Conservation (phyloP, 2,113 vertebrate genomes). For the Amia ocellicauda region DNA sequence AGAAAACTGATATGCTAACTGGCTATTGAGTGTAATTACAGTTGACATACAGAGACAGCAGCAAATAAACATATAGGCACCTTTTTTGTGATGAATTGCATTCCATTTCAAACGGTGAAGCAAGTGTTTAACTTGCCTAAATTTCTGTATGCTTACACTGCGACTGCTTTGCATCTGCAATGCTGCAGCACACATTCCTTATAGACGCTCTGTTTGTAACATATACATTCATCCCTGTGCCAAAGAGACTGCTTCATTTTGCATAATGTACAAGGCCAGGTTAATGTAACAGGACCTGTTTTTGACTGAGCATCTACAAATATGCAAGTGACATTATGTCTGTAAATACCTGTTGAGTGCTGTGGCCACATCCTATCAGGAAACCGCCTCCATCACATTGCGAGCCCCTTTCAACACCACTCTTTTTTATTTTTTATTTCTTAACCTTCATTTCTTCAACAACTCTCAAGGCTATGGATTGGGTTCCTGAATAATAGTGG, state of each 20-base stretch:
- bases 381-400: too few species aligned
- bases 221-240: conserved; percentile 3
- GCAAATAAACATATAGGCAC: conserved; percentile 38
- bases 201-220: conserved; percentile 8
- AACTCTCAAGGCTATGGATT: too few species aligned
- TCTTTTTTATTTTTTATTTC: too few species aligned
- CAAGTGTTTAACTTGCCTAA: conserved; percentile 32
- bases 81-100: conserved; percentile 32
- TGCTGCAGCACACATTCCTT: conserved; percentile 22
- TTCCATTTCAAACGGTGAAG: conserved; percentile 33
- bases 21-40: conserved; percentile 29
- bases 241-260: conserved; percentile 10
- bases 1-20: conserved; percentile 29
- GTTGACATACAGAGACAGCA: conserved; percentile 34
- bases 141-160: conserved; percentile 19
- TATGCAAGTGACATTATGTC: conserved; percentile 34
- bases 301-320: conserved; percentile 21
- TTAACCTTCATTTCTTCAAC: too few species aligned
- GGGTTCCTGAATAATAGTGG: too few species aligned
- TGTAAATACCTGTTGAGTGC: conserved; percentile 23
- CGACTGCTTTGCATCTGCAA: conserved; percentile 36
- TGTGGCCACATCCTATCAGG: background rate
- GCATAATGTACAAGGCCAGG: conserved; percentile 12
- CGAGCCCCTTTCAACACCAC: too few species aligned
- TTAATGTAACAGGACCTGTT: conserved; percentile 20